Conservation (phyloP, 1,140 invertebrate species). For the Sarcophaga peregrina region DNA sequence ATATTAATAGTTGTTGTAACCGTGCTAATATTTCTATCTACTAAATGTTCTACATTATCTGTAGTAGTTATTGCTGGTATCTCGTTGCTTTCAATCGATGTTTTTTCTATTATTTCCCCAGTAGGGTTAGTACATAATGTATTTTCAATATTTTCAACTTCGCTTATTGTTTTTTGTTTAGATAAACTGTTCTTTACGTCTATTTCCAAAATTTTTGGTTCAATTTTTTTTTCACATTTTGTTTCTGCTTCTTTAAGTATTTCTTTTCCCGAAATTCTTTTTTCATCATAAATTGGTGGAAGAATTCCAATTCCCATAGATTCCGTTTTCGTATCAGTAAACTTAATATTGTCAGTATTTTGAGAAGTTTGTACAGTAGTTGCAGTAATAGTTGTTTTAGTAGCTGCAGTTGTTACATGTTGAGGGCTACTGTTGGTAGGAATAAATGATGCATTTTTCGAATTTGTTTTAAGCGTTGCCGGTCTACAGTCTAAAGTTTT, state of each 20-base stretch:
- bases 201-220: neutral
- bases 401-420: neutral
- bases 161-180: neutral
- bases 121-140: neutral
- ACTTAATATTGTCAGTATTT: neutral
- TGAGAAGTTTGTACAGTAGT: neutral
- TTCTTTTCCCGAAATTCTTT: too few relatives aligned
- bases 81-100: neutral
- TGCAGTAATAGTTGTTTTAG: neutral
- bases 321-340: neutral
- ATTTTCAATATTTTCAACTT: conserved; percentile 2
- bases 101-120: neutral
- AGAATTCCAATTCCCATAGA: neutral
- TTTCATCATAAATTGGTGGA: neutral
- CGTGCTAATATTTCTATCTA: neutral
- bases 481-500: conserved; percentile 58
- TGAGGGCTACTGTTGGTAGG: neutral
- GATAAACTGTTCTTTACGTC: neutral
- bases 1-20: conserved; percentile 26
- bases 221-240: neutral
- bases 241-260: too few relatives aligned
- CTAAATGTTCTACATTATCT: neutral
- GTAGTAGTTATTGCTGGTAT: neutral
- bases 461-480: conserved; percentile 44
- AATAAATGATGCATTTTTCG: neutral